These are phyloP conservation scores for Albula goreensis DNA, from an alignment of 2,113 vertebrate species.

Conservation along the genomic window DNA sequence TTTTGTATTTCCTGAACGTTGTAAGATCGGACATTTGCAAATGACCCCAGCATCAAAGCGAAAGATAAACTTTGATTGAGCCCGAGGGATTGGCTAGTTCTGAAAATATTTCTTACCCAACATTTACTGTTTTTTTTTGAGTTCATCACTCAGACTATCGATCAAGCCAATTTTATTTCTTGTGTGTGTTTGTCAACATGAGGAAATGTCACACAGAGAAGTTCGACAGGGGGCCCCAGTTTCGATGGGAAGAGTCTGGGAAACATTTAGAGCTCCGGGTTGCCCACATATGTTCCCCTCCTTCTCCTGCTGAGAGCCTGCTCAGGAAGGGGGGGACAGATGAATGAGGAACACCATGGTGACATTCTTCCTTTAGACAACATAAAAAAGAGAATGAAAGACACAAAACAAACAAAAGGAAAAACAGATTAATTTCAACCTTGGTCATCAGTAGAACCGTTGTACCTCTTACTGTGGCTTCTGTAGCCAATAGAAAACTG, in stretches of 20 bases:
- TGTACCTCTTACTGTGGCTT: not conserved
- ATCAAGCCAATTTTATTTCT: not conserved
- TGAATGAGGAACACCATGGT: not conserved
- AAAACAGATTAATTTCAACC: not conserved
- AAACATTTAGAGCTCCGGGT: not conserved
- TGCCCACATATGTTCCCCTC: not conserved
- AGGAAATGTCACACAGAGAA: not conserved
- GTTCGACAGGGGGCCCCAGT: not conserved
- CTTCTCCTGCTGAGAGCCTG: not conserved
- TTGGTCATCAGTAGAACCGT: slow-evolving; percentile 12
- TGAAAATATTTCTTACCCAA: not conserved
- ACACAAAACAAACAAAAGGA: not conserved
- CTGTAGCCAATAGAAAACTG: slow-evolving; percentile 10
- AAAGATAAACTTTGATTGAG: too few relatives aligned
- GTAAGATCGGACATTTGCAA: not conserved
- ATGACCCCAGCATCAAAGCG: not conserved
- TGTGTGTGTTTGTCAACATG: not conserved
- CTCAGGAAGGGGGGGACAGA: not conserved
- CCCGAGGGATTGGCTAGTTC: too few relatives aligned
- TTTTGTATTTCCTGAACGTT: not conserved
- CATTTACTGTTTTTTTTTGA: not conserved
- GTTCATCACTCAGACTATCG: not conserved
- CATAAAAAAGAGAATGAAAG: not conserved
- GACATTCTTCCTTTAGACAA: not conserved
- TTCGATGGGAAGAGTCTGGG: not conserved